A percentile compares a stretch with the other conserved stretches of the same genome.
These are phyloP conservation scores for Latheticus oryzae DNA, from an alignment of 2,888 invertebrate genomes.

Conservation along the genomic window DNA sequence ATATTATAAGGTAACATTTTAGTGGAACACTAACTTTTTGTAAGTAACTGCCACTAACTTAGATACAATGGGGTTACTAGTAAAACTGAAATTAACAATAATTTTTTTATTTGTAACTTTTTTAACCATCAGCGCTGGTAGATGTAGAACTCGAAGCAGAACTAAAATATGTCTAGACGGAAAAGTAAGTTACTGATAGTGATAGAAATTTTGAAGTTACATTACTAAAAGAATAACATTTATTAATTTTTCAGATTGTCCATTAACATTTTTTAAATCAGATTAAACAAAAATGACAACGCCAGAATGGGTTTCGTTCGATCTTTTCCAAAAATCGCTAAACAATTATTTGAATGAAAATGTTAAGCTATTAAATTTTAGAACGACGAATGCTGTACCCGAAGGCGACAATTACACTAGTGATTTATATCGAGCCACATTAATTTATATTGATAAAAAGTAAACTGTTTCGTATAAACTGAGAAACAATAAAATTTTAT, in stretches of 20 bases:
- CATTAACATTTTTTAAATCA: too few species aligned
- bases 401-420: constrained; percentile 60
- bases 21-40: too few species aligned
- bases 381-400: constrained; percentile 54
- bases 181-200: constrained; percentile 10
- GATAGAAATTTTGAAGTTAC: too few species aligned
- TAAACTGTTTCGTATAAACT: constrained; percentile 33
- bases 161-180: constrained; percentile 12
- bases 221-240: too few species aligned
- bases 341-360: constrained; percentile 48
- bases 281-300: constrained; percentile 36
- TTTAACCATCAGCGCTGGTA: constrained; percentile 2
- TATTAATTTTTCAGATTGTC: too few species aligned
- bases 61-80: constrained; percentile 2
- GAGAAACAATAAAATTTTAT: too few species aligned
- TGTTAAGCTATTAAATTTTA: constrained; percentile 49
- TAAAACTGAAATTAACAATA: constrained; percentile 7
- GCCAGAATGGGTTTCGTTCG: constrained; percentile 55
- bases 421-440: constrained; percentile 54
- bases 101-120: constrained; percentile 4
- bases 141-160: constrained; percentile 29
- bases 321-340: constrained; percentile 54
- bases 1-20: too few species aligned
- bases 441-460: constrained; percentile 46
- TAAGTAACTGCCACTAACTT: constrained; percentile 4